phyloP scores from a whole-genome alignment of 2,113 vertebrate species.

The Lampris megalopsis region DNA sequence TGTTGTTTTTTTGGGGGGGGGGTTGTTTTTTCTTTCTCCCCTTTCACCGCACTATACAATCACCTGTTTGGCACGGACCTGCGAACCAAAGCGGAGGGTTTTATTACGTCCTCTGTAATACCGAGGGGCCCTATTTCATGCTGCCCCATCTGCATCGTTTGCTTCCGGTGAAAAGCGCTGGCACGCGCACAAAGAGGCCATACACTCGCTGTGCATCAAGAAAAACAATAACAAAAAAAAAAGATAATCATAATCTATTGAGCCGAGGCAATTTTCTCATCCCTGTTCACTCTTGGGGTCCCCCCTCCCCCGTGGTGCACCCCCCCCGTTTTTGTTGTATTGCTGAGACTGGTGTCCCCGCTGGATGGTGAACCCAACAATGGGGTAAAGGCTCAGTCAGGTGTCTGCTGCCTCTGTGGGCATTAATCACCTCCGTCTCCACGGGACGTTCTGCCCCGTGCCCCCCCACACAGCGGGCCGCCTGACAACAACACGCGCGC shows the following conservation, averaged over 20 bases:
- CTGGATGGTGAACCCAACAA: slow-evolving; percentile 49
- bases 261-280: background rate
- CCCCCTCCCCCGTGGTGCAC: slow-evolving; percentile 51
- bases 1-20: background rate
- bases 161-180: background rate
- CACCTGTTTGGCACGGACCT: slow-evolving; percentile 29
- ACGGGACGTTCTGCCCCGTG: slow-evolving; percentile 15
- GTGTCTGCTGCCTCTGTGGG: slow-evolving; percentile 42
- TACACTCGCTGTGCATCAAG: background rate
- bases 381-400: slow-evolving; percentile 34
- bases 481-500: slow-evolving; percentile 70
- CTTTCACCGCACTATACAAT: slow-evolving; percentile 40
- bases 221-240: slow-evolving; percentile 24
- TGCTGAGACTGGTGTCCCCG: slow-evolving; percentile 70
- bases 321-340: slow-evolving; percentile 65
- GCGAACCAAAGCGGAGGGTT: slow-evolving; percentile 61
- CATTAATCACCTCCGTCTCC: slow-evolving; percentile 74
- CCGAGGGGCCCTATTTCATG: slow-evolving; percentile 43
- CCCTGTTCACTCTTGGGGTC: slow-evolving; percentile 44
- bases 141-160: slow-evolving; percentile 4
- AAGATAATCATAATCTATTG: background rate
- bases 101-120: slow-evolving; percentile 59
- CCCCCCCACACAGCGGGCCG: slow-evolving; percentile 44
- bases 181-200: background rate
- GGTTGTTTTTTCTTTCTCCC: too few relatives aligned